Evolutionary conservation across 2,113 vertebrate genomes (phyloP).

Genomic region (Mesoclemmys tuberculata): DNA sequence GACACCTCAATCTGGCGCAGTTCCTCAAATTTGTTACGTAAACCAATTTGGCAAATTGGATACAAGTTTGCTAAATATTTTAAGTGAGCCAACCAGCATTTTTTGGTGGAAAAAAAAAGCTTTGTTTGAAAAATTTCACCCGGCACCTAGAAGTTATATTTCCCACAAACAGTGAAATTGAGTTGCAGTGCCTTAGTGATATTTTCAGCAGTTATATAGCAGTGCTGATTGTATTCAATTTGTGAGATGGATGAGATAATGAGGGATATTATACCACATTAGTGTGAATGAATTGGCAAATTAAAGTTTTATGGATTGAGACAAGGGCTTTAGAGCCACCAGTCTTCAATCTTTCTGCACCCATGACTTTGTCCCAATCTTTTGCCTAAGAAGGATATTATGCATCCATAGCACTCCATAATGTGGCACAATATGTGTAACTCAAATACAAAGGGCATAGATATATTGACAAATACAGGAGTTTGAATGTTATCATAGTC

Average conservation of each 20-base stretch:
- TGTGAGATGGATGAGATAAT: slow-evolving; percentile 40
- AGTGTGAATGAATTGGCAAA: not conserved
- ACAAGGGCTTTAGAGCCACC: not conserved
- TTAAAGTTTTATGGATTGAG: not conserved
- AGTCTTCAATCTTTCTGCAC: not conserved
- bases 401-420: not conserved
- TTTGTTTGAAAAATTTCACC: not conserved
- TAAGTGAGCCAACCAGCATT: not conserved
- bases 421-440: not conserved
- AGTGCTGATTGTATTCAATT: slow-evolving; percentile 22
- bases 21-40: no score
- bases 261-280: not conserved
- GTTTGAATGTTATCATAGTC: not conserved
- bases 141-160: not conserved
- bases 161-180: not conserved
- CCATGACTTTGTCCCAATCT: not conserved
- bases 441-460: not conserved
- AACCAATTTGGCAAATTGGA: not conserved
- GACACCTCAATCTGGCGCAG: no score
- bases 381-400: not conserved
- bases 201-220: not conserved
- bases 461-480: not conserved
- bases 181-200: not conserved
- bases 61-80: not conserved
- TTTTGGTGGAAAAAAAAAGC: not conserved